phyloP scores from a whole-genome alignment of 1,140 invertebrate genomes.

The Bombus waltoni region DNA sequence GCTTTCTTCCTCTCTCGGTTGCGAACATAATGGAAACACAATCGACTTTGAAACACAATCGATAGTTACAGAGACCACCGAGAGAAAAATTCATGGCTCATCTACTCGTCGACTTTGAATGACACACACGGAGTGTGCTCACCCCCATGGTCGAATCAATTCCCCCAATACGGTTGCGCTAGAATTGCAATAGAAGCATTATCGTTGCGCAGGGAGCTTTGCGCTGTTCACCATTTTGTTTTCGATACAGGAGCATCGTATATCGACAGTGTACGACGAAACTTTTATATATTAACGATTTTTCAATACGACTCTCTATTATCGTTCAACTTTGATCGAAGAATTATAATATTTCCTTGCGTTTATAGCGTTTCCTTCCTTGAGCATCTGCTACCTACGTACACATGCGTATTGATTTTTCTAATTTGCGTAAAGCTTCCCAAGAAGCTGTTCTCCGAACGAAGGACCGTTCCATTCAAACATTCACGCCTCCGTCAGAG shows the following conservation, averaged over 20 bases:
- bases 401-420: background rate
- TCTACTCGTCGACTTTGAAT: constrained; percentile 66
- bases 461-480: background rate
- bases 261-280: background rate
- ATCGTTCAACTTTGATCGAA: background rate
- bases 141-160: constrained; percentile 39
- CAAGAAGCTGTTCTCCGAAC: no score
- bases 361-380: no score
- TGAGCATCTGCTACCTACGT: background rate
- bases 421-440: background rate
- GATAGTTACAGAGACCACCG: constrained; percentile 67
- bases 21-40: constrained; percentile 69
- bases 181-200: constrained; percentile 17
- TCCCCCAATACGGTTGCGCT: constrained; percentile 30
- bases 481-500: background rate
- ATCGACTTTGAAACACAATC: constrained; percentile 75
- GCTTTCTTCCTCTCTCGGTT: constrained; percentile 55
- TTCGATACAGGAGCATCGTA: constrained; percentile 7
- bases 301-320: no score
- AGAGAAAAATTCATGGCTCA: constrained; percentile 66
- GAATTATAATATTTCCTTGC: background rate
- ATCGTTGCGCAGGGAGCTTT: constrained; percentile 27
- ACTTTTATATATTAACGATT: background rate
- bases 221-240: constrained; percentile 58
- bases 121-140: constrained; percentile 43